Base-by-base conservation (phyloP, 2,113 vertebrate species). In the Sinocyclocheilus anshuiensis region DNA sequence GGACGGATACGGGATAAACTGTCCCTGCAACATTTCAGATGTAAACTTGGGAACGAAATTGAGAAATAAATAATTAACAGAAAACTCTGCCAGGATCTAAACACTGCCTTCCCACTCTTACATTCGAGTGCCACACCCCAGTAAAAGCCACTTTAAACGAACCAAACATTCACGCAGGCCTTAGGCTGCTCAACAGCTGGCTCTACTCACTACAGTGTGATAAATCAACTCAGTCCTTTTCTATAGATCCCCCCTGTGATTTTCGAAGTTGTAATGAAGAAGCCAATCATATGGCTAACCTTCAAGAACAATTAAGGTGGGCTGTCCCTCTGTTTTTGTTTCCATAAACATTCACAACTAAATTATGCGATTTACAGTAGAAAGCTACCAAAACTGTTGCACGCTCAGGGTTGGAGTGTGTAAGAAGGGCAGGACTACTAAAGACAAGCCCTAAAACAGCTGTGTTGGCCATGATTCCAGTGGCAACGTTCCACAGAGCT, bases 221-320 rank as follows among this genome's bases (percentile, higher is more conserved):
- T 67, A 57, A 59, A 83, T 87, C 72, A 77, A 67, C 50, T 10
- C 45, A 77, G 33, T 61, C 4, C 50, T 69, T 29, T 39, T 81
- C 83, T 42, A 48, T 39, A 50, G 55, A 83, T 12, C 57, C 63
- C 29, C 45, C 18, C 83, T 45, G n/a, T 55, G 39, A 48, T 75
- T n/a, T 75, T 48, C 22, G 24, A 22, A 39, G 42, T n/a, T 74
- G 29, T 13, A 48, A 75, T 26, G 29, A 74, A 33, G 22, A 16
- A 84, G 15, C 15, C 16, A 82, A 29, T 69, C 63, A 33, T 48
- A 42, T 29, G 63, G 6, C 80, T 50, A 13, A 81, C 42, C 6
- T 18, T 18, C 7, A 42, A 26, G 20, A 42, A 87, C 91, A 92
- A 88, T 86, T 90, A 90, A 92, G 69, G 63, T 45, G 10, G 69